These are phyloP conservation scores for Fabriciana adippe DNA, from an alignment of 2,888 invertebrate genomes.

Conservation along the genomic window DNA sequence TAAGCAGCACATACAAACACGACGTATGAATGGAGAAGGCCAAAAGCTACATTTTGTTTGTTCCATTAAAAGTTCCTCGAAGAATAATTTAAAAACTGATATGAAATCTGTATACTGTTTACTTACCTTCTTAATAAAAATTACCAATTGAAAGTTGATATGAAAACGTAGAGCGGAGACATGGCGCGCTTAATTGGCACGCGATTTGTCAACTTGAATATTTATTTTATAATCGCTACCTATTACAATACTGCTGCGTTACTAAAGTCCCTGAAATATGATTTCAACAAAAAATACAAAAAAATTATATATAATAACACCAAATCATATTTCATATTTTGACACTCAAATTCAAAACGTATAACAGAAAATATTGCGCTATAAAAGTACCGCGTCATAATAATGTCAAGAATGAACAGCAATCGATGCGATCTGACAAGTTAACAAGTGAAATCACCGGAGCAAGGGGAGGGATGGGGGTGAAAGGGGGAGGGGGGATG, in stretches of 20 bases:
- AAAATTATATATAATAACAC: neutral
- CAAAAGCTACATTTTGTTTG: no score
- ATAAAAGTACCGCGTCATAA: conserved; percentile 18
- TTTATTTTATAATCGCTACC: neutral
- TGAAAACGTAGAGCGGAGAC: no score
- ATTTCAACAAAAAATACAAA: neutral
- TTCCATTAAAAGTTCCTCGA: no score
- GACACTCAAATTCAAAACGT: neutral
- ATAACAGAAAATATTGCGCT: conserved; percentile 1
- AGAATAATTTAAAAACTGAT: no score
- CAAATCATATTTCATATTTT: conserved; percentile 1
- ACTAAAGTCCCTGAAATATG: neutral
- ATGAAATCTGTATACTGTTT: no score
- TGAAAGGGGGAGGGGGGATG: neutral
- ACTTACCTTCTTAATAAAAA: no score
- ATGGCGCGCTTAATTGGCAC: no score
- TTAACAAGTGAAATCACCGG: conserved; percentile 14
- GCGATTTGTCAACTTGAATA: no score
- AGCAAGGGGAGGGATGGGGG: neutral
- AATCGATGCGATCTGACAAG: conserved; percentile 19
- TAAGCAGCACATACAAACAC: no score
- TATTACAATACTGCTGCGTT: neutral
- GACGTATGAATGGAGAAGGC: no score
- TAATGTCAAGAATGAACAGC: conserved; percentile 19
- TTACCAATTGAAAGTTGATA: no score